These are phyloP conservation scores for Elephas maximus DNA, from an alignment of 2,113 vertebrate species.

Conservation along the genomic window DNA sequence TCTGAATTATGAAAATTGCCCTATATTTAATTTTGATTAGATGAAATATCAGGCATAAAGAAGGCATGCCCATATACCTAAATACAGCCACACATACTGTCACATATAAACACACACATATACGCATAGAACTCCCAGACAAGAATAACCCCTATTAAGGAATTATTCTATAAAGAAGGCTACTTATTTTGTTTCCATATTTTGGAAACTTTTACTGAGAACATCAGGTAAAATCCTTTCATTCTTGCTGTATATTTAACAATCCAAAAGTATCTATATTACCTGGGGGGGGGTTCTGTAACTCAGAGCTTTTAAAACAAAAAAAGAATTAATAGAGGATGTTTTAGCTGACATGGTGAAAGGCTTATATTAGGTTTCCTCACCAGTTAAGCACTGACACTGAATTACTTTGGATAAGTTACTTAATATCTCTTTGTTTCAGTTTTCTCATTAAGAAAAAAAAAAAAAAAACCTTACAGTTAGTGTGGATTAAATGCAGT, in stretches of 20 bases:
- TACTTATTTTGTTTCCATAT: neutral
- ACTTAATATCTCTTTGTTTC: conserved; percentile 31
- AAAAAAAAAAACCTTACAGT: neutral
- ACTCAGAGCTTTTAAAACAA: conserved; percentile 3
- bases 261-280: neutral
- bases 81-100: neutral
- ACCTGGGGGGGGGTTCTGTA: neutral
- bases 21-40: conserved; percentile 34
- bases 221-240: conserved; percentile 11
- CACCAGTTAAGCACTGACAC: neutral
- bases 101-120: neutral
- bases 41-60: neutral
- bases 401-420: conserved; percentile 14
- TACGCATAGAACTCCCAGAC: neutral
- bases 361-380: neutral
- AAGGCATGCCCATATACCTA: neutral
- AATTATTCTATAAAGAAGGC: neutral
- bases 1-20: conserved; percentile 33
- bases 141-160: neutral
- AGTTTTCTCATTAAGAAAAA: neutral
- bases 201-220: neutral
- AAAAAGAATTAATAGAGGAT: neutral
- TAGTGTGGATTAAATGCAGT: neutral
- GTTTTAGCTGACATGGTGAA: neutral
- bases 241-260: neutral